Percentiles rank a stretch among this genome's conserved stretches.
Conservation (phyloP, 2,797 vertebrate genomes). For the Centroberyx gerrardi region DNA sequence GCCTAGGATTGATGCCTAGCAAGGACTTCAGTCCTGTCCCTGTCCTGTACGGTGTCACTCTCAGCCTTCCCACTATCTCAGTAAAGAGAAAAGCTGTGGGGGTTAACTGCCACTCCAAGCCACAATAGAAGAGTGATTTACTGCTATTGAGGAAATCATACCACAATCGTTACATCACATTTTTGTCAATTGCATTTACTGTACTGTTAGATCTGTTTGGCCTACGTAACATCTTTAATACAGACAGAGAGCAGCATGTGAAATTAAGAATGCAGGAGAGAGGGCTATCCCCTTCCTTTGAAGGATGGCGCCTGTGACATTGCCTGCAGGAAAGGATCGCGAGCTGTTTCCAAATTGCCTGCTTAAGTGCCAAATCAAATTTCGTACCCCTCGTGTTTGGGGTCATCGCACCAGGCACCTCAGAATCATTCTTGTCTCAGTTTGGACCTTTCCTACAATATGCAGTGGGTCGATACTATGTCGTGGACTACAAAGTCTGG, state of each 20-base stretch:
- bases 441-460: not conserved
- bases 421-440: conserved; percentile 5
- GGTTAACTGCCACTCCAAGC: not conserved
- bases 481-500: conserved; percentile 8
- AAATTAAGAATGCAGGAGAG: not conserved
- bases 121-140: not conserved
- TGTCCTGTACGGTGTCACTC: not conserved
- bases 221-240: not conserved
- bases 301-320: not conserved
- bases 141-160: not conserved
- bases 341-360: conserved; percentile 9
- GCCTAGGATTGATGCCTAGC: not conserved
- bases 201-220: not conserved
- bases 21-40: not conserved
- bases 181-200: not conserved
- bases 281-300: not conserved
- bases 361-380: conserved; percentile 2
- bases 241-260: not conserved
- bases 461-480: not conserved
- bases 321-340: not conserved
- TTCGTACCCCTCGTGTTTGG: not conserved
- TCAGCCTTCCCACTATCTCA: not conserved
- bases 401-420: not conserved
- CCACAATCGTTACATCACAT: not conserved
- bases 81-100: not conserved